Conservation (phyloP, 2,113 vertebrate genomes). For the Salvelinus fontinalis region DNA sequence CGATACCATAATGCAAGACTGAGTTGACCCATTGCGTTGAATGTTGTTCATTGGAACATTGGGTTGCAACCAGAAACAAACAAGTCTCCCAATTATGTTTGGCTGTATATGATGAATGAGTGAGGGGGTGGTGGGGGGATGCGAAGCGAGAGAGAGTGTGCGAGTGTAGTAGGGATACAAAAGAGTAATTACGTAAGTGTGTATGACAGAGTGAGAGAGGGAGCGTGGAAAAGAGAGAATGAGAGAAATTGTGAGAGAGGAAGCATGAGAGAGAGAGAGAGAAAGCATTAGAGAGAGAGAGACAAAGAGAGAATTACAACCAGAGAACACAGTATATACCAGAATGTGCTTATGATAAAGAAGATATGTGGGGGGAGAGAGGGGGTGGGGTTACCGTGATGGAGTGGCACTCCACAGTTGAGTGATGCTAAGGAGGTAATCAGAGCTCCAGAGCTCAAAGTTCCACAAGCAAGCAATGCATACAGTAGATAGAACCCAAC, state of each 20-base stretch:
- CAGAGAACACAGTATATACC: neutral
- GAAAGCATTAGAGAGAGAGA: too few species aligned
- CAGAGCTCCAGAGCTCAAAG: constrained; percentile 46
- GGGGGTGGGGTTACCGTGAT: constrained; percentile 31
- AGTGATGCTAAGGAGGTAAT: constrained; percentile 57
- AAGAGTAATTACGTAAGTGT: neutral
- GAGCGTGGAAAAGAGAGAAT: neutral
- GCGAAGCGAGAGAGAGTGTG: too few species aligned
- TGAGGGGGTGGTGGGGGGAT: neutral
- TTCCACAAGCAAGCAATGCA: constrained; percentile 33
- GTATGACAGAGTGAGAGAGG: neutral
- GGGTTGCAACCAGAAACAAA: neutral
- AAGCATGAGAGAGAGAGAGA: constrained; percentile 28
- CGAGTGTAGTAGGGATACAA: neutral
- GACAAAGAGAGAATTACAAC: too few species aligned
- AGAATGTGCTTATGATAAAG: neutral
- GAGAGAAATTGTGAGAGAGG: constrained; percentile 39
- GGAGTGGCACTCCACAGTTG: constrained; percentile 53
- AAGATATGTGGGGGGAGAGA: constrained; percentile 2
- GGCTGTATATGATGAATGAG: neutral
- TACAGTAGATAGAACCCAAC: too few species aligned
- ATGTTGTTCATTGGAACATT: neutral
- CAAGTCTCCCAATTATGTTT: neutral
- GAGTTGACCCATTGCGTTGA: too few species aligned
- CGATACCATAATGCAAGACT: neutral